Base-by-base conservation (phyloP, 2,113 vertebrate species). In the Notarius quadriscutis region DNA sequence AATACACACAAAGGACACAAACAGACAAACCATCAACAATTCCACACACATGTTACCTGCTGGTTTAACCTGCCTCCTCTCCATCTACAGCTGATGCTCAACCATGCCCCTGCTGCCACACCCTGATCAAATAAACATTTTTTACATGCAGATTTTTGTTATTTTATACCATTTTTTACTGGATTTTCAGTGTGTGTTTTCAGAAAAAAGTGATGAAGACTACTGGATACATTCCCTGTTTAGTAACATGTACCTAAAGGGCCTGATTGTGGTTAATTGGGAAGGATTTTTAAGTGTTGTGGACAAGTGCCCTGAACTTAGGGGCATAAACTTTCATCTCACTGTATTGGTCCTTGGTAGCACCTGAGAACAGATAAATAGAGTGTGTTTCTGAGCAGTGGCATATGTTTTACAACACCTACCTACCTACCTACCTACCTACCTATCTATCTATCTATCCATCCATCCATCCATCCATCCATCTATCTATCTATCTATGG, bases 401-500 rank as follows among this genome's bases (percentile, higher is more conserved):
- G 58, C 67, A 88, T 89, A 89, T 89, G 87, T 78, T 88, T 34
- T 48, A 53, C 60, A 81, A 65, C 78, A 88, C 62, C 69, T 34
- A 72, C 78, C 63, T 86, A 86, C 90, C 89, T 88, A 86, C 91
- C 34, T 2, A 34, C 1, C 34, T 34, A 34, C 1, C 34, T 34
- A 34, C 1, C 34, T 34, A 34, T 34, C 34, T 34, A 34, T 34
- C 34, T 34, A 34, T 34, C 34, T 34, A 34, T 86, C 84, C 34
- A 69, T 78, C 62, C 85, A 86, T 91, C 89, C 88, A 34, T 86
- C 84, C 34, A 69, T 78, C 62, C 85, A 86, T 91, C 89, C 88
- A 86, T 91, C 30, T 34, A 34, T 86, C 84, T 50, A 69, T 78
- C 62, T 86, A 86, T 91, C 89, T 88, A 86, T 91, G 84, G 87